phyloP scores from a whole-genome alignment of 1,140 invertebrate species.

The Drosophila repleta region DNA sequence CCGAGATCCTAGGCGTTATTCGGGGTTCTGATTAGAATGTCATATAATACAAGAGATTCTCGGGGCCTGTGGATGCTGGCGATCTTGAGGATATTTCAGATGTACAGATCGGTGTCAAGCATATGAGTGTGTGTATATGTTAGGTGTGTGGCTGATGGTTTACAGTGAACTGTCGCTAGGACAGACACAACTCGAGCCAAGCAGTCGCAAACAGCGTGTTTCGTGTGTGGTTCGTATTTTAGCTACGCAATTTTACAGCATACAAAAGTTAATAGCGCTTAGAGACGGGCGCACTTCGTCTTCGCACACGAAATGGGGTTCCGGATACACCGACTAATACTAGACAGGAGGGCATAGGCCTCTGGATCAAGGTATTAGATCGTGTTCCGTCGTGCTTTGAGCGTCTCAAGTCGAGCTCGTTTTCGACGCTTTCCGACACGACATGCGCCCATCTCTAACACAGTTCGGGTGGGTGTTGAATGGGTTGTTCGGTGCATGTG shows the following conservation, averaged over 20 bases:
- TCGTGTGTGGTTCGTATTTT: neutral
- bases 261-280: neutral
- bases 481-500: neutral
- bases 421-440: neutral
- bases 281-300: slow-evolving; percentile 7
- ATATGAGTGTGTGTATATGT: slow-evolving; percentile 9
- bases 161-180: neutral
- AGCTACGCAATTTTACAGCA: neutral
- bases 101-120: neutral
- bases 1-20: slow-evolving; percentile 3
- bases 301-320: neutral
- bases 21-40: neutral
- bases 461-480: neutral
- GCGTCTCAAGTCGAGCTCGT: neutral
- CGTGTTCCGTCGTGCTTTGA: no score
- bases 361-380: no score
- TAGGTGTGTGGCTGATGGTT: neutral
- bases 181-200: neutral
- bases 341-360: neutral
- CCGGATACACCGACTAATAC: neutral
- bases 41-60: neutral
- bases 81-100: neutral
- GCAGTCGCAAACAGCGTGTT: neutral
- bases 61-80: neutral
- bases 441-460: neutral